Conservation (phyloP, 1,140 invertebrate genomes). For the Megathymus violae region DNA sequence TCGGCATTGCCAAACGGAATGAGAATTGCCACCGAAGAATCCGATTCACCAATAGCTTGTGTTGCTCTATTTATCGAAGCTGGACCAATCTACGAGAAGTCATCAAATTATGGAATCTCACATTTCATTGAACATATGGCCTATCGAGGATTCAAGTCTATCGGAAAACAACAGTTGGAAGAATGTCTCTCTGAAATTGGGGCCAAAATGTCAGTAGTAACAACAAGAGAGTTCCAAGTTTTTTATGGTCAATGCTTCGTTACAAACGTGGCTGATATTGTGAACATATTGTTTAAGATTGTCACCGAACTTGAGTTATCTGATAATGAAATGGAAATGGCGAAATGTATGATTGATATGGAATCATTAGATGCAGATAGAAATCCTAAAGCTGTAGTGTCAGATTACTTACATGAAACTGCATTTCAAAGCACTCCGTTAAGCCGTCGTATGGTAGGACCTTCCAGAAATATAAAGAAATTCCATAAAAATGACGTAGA, state of each 20-base stretch:
- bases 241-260: slow-evolving; percentile 89
- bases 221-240: slow-evolving; percentile 90
- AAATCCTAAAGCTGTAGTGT: slow-evolving; percentile 88
- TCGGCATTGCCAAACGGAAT: slow-evolving; percentile 52
- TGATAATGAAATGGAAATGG: slow-evolving; percentile 86
- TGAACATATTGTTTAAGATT: slow-evolving; percentile 89
- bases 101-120: slow-evolving; percentile 88
- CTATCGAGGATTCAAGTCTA: slow-evolving; percentile 89
- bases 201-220: slow-evolving; percentile 90
- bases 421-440: slow-evolving; percentile 90
- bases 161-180: slow-evolving; percentile 87
- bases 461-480: slow-evolving; percentile 87
- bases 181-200: slow-evolving; percentile 89
- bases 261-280: slow-evolving; percentile 84
- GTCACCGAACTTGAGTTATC: slow-evolving; percentile 87
- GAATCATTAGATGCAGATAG: slow-evolving; percentile 86
- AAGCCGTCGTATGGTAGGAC: slow-evolving; percentile 88
- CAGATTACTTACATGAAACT: slow-evolving; percentile 90
- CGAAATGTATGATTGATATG: slow-evolving; percentile 87
- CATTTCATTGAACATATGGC: slow-evolving; percentile 93
- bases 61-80: slow-evolving; percentile 91
- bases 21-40: slow-evolving; percentile 53
- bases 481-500: slow-evolving; percentile 87
- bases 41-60: slow-evolving; percentile 75
- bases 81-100: slow-evolving; percentile 89